Base-by-base conservation (phyloP, 1,140 invertebrate genomes). In the Tetraneura akinire region DNA sequence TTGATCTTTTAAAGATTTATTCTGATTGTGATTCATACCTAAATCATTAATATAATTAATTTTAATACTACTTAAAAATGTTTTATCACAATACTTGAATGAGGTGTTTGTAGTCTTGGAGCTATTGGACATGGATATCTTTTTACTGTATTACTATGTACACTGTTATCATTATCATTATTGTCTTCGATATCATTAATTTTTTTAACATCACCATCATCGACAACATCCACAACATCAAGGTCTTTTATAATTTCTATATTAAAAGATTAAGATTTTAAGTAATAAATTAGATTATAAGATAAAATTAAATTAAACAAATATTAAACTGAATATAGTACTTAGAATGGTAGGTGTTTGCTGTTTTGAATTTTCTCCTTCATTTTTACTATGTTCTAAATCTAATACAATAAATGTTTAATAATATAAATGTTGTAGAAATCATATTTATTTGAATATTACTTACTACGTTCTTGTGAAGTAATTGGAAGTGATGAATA, bases 21-120 rank as follows among this genome's bases (percentile, higher is more conserved):
- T 78, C n/a, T 47, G 21, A 18, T 13, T 26, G 3, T 10, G 14
- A 26, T 1, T 8, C 26, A 3, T 4, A 26, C 23, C 74, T 60
- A 47, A 57, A 57, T 74, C 18, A 37, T 42, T 16, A 57, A 55
- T 21, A 21, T 16, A 57, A 55, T 37, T 21, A 26, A 55, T 53
- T 57, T 42, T 14, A 21, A 10, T 23, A 14, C 9, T 21, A 42
- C 16, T 2, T 16, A 16, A 57, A n/a, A 37, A 23, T 55, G 0
- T 42, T 37, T 53, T 49, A 3, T 23, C 13, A 42, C 29, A 23
- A 47, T 88, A 93, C 91, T 91, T 89, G 93, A 93, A 88, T 94
- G 92, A 91, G 95, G 96, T 84, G 94, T 96, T 81, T 62, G 53
- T 53, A 95, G 95, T 87, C 95, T 89, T 83, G 95, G 95, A 88